Conservation (phyloP, 1,140 invertebrate species). For the Drosophila bocqueti region DNA sequence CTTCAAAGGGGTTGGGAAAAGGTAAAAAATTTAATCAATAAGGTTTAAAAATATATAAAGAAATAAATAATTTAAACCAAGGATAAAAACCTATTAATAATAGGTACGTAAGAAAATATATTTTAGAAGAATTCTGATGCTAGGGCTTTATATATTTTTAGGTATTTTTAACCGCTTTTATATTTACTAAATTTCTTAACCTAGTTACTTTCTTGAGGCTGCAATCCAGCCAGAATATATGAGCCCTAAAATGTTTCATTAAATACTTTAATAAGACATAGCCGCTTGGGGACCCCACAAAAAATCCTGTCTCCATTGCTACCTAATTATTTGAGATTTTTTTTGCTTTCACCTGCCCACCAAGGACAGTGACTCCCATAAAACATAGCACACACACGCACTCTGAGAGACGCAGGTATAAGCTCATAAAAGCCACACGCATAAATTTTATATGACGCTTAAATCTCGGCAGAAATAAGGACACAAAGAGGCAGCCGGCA, state of each 20-base stretch:
- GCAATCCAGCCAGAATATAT: neutral
- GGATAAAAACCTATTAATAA: neutral
- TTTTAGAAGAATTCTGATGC: neutral
- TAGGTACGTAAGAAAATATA: neutral
- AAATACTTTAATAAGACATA: conserved; percentile 33
- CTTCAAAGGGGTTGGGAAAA: neutral
- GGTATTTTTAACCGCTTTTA: neutral
- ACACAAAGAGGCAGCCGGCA: conserved; percentile 8
- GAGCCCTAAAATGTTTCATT: conserved; percentile 17
- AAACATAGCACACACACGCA: conserved; percentile 42
- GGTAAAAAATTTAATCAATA: too few species aligned
- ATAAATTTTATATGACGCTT: conserved; percentile 82
- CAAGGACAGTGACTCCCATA: conserved; percentile 38
- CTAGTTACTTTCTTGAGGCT: neutral
- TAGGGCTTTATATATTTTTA: neutral
- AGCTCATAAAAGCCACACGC: conserved; percentile 66
- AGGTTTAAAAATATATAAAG: neutral
- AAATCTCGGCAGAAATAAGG: conserved; percentile 72
- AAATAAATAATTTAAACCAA: neutral
- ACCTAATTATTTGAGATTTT: conserved; percentile 44
- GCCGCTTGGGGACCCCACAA: conserved; percentile 8
- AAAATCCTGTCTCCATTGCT: conserved; percentile 16
- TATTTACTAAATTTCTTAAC: neutral
- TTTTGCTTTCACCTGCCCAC: conserved; percentile 14
- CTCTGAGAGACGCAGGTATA: conserved; percentile 11